These are phyloP conservation scores for Chloroclystis v-ata DNA, from an alignment of 2,888 invertebrate genomes.

Conservation along the genomic window DNA sequence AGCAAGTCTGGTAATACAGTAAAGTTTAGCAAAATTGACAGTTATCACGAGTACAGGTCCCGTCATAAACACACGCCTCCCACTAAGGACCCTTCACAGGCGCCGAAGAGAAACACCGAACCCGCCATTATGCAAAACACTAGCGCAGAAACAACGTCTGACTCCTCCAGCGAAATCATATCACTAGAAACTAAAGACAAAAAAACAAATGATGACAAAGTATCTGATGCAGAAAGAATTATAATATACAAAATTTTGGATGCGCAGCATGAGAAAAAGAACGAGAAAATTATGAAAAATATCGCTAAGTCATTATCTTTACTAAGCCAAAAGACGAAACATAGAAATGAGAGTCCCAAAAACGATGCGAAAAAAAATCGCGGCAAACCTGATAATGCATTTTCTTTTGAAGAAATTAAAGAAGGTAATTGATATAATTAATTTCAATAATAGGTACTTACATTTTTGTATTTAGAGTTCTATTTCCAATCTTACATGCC, in stretches of 20 bases:
- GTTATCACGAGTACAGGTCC: constrained; percentile 69
- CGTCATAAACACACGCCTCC: constrained; percentile 70
- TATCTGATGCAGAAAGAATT: constrained; percentile 61
- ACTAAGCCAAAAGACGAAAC: constrained; percentile 25
- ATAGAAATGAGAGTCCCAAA: constrained; percentile 16
- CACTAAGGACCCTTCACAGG: constrained; percentile 51
- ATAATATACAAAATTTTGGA: constrained; percentile 66
- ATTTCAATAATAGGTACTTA: no score
- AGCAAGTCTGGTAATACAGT: constrained; percentile 53
- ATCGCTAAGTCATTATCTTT: constrained; percentile 42
- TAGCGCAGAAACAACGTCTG: constrained; percentile 44
- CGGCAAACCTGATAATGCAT: constrained; percentile 29
- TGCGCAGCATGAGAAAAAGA: constrained; percentile 42
- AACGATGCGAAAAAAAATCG: constrained; percentile 7
- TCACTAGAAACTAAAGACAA: constrained; percentile 16
- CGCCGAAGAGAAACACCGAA: constrained; percentile 39
- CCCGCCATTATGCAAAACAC: constrained; percentile 41
- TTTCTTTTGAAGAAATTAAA: constrained; percentile 44
- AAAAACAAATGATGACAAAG: constrained; percentile 29
- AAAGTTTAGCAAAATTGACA: constrained; percentile 62
- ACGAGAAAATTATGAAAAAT: constrained; percentile 38
- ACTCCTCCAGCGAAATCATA: constrained; percentile 47
- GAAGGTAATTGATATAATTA: constrained; percentile 41
- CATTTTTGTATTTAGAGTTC: no score
- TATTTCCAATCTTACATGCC: neutral